Evolutionary conservation across 1,140 invertebrate genomes (phyloP).

Genomic region (Microplitis mediator): DNA sequence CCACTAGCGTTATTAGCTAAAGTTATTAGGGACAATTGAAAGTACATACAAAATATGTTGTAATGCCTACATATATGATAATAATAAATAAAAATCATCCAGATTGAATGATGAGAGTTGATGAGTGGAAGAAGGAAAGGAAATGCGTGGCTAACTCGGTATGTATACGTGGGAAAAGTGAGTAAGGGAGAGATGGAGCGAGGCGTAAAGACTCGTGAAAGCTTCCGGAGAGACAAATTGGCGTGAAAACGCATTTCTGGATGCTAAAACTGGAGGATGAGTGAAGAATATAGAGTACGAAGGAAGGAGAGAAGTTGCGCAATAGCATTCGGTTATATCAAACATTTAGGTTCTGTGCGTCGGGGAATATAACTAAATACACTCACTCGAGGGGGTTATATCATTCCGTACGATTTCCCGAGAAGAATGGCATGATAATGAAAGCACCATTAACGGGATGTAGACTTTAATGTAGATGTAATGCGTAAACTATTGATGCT

Average conservation of each 20-base stretch:
- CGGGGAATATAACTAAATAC: slow-evolving; percentile 30
- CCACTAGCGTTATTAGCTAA: too few species aligned
- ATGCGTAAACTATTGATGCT: slow-evolving; percentile 6
- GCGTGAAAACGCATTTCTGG: slow-evolving; percentile 59
- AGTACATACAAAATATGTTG: too few species aligned
- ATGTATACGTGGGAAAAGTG: slow-evolving; percentile 1
- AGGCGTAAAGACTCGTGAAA: slow-evolving; percentile 59
- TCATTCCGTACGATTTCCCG: slow-evolving; percentile 34
- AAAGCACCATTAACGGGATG: slow-evolving; percentile 28
- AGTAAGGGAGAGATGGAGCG: slow-evolving; percentile 3
- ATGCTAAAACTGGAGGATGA: slow-evolving; percentile 28
- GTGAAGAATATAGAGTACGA: slow-evolving; percentile 24
- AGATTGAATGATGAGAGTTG: not conserved
- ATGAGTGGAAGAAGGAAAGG: not conserved
- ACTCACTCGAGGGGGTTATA: slow-evolving; percentile 30
- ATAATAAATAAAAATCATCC: too few species aligned
- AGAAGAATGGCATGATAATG: slow-evolving; percentile 36
- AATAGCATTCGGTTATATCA: slow-evolving; percentile 29
- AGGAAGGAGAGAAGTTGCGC: slow-evolving; percentile 5
- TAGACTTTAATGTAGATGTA: slow-evolving; percentile 12
- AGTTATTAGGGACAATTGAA: too few species aligned
- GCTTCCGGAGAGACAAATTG: slow-evolving; percentile 41
- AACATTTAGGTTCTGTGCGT: slow-evolving; percentile 30
- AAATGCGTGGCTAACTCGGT: not conserved
- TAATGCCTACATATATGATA: too few species aligned